These are phyloP conservation scores for Eulemur mongoz DNA, from an alignment of 2,797 vertebrate genomes.

Conservation along the genomic window DNA sequence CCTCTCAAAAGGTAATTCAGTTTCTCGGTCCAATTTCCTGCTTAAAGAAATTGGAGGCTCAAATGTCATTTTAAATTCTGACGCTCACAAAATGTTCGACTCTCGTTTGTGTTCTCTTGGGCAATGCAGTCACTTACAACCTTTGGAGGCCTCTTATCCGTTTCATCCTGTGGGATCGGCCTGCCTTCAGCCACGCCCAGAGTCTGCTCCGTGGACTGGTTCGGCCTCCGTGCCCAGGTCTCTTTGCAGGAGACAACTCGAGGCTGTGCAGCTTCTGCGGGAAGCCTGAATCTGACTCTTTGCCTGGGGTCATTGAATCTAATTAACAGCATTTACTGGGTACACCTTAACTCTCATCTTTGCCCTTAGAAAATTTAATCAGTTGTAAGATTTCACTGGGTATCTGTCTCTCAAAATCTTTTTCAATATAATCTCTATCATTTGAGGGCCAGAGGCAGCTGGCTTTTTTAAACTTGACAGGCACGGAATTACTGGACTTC, in stretches of 20 bases:
- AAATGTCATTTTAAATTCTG: not conserved
- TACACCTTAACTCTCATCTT: not conserved
- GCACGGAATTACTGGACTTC: not conserved
- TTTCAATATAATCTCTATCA: not conserved
- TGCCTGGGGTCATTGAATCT: no score
- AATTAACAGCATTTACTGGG: not conserved
- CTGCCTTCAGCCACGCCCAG: accelerated
- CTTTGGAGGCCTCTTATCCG: not conserved
- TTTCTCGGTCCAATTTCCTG: not conserved
- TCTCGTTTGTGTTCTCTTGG: not conserved
- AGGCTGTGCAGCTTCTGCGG: not conserved
- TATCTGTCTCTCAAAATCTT: not conserved
- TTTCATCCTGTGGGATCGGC: not conserved
- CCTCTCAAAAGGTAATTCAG: not conserved
- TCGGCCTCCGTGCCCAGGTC: accelerated
- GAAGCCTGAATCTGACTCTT: not conserved
- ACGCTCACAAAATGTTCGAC: not conserved
- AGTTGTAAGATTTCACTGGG: no score
- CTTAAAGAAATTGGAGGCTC: not conserved
- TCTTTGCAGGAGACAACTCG: not conserved
- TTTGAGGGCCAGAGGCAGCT: not conserved
- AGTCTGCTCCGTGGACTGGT: accelerated
- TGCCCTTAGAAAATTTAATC: not conserved
- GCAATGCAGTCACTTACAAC: not conserved
- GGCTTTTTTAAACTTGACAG: not conserved